Evolutionary conservation across 64 coral and sea anemone genomes (phyloP).

Genomic region (Stichodactyla helianthus): DNA sequence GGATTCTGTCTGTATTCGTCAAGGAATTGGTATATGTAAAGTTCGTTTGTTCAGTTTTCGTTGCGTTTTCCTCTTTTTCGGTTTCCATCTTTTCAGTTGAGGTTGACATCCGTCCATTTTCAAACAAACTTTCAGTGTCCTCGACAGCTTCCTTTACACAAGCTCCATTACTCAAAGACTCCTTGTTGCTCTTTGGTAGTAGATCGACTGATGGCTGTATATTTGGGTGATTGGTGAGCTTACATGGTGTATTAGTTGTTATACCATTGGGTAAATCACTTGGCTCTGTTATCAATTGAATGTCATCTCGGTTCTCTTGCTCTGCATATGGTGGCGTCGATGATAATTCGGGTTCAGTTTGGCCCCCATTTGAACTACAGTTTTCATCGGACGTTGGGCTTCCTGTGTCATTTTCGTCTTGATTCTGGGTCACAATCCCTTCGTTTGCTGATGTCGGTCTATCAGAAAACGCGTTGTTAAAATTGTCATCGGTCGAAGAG

Average conservation of each 20-base stretch:
- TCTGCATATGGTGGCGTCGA: neutral
- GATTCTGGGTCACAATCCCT: neutral
- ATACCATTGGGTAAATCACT: neutral
- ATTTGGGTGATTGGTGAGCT: neutral
- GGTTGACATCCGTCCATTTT: neutral
- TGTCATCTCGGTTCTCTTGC: neutral
- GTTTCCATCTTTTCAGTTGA: neutral
- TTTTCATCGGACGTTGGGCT: neutral
- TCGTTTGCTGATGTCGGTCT: neutral
- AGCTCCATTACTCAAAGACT: neutral
- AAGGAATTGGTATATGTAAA: neutral
- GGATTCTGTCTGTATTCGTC: constrained; percentile 39
- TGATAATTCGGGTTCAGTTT: neutral
- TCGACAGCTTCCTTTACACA: neutral
- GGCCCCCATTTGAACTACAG: neutral
- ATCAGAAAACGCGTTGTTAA: neutral
- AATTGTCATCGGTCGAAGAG: neutral
- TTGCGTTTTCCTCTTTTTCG: neutral
- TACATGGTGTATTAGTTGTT: neutral
- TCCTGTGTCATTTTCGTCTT: neutral
- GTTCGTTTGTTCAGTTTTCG: neutral
- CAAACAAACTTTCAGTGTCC: neutral
- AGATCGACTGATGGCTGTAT: neutral
- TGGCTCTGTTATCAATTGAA: neutral
- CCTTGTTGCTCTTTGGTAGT: neutral